phyloP scores from a whole-genome alignment of 2,113 vertebrate genomes.

The Zapus hudsonius region DNA sequence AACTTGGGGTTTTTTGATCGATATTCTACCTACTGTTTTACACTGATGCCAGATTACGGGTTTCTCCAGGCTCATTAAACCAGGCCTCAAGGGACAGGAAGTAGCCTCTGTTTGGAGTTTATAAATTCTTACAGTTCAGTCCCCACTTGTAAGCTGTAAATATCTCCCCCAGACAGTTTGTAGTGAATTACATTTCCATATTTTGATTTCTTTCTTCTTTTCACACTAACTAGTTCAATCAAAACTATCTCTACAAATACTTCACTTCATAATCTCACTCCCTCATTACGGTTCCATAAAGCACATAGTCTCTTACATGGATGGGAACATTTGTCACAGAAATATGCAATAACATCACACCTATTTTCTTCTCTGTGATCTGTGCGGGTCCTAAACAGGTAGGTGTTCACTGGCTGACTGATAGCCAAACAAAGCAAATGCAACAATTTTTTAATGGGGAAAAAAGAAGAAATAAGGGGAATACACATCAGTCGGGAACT shows the following conservation, averaged over 20 bases:
- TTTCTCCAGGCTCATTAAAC: slow-evolving; percentile 44
- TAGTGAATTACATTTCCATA: slow-evolving; percentile 53
- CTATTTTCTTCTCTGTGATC: slow-evolving; percentile 28
- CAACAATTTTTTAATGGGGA: slow-evolving; percentile 52
- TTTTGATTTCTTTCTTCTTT: slow-evolving; percentile 60
- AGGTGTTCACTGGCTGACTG: neutral
- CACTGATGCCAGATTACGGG: slow-evolving; percentile 48
- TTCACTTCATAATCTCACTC: slow-evolving; percentile 54
- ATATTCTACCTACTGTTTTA: slow-evolving; percentile 35
- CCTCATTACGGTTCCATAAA: slow-evolving; percentile 59
- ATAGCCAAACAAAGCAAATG: slow-evolving; percentile 23
- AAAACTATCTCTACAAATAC: slow-evolving; percentile 50
- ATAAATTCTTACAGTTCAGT: slow-evolving; percentile 15
- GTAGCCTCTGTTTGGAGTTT: neutral
- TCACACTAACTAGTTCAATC: slow-evolving; percentile 52
- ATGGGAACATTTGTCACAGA: slow-evolving; percentile 53
- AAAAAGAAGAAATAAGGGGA: slow-evolving; percentile 25
- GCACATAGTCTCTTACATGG: slow-evolving; percentile 3
- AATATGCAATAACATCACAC: slow-evolving; percentile 48
- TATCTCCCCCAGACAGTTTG: slow-evolving; percentile 43
- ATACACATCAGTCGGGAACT: slow-evolving; percentile 19
- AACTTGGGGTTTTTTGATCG: slow-evolving; percentile 52
- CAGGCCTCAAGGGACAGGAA: neutral
- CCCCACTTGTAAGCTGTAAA: slow-evolving; percentile 30
- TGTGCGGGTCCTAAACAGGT: neutral